Evolutionary conservation across 2,113 vertebrate genomes (phyloP), one percentile per base, ranked within the genome.

Genomic region (Aegypius monachus): DNA sequence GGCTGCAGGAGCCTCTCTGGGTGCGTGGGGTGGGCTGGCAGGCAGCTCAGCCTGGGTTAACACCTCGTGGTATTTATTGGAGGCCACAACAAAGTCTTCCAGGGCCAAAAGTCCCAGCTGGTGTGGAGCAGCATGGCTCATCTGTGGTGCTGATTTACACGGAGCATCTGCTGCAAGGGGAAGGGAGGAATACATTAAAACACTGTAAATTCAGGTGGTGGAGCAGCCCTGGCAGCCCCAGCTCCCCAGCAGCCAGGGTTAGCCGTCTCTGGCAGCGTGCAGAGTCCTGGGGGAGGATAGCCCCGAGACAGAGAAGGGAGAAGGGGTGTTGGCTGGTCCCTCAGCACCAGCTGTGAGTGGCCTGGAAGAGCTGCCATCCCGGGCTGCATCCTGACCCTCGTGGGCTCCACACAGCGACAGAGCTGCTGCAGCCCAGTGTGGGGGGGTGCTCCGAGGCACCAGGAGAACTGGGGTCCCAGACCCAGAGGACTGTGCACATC

Each of bases 351-450:
- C 61, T 34, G 23, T 14, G 45, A 16, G 45, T 20, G 34, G 6
- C 13, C 25, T 43, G 42, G 43, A 53, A 36, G 25, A 10, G 42
- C 55, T 34, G 36, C 61, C 5, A 0, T 20, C 53, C 20, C 1
- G 0, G n/a, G 38, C 32, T 23, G 32, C 67, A 55, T 20, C 47
- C 48, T 10, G 23, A 36, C 11, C 56, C 62, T 21, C 0, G 2
- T 1, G 8, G 36, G 34, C 62, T 16, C 52, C 63, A 34, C 31
- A 4, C 13, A 53, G 67, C 1, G 2, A 45, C 61, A 16, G 48
- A 70, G 59, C 13, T 32, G 27, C 52, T 16, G 86, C 73, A 34
- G 47, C 65, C 34, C 1, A 3, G 55, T 0, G 1, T 1, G 0
- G 38, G 3, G 9, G 43, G 23, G 5, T 34, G 5, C 70, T 36